Evolutionary conservation across 2,797 vertebrate genomes (phyloP), one percentile per base, ranked within the genome.

Genomic region (Anguilla obscura): DNA sequence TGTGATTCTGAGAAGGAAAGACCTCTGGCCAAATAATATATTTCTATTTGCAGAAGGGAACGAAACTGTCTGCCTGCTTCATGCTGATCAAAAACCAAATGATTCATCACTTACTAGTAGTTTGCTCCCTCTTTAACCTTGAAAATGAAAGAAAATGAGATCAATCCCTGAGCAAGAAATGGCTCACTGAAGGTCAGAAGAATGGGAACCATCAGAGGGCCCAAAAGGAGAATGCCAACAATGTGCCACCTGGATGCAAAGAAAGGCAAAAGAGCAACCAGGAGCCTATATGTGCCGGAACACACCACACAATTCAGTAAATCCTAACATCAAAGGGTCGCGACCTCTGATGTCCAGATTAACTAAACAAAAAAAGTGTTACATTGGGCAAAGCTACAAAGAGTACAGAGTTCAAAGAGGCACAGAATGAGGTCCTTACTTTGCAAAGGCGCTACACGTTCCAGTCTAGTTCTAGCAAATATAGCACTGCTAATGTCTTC

Each of bases 401-500:
- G 18, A 82, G 8, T n/a, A 8, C 79, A 48, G 71, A 48, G 79
- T 40, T 8, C 76, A 80, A 36, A 48, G 76, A 80, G 36, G 76
- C 33, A 45, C 16, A 9, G 36, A 36, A 45, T 24, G 36, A 80
- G 33, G 76, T 3, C 76, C 33, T 45, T 50, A 45, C 5, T 48
- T 50, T 82, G 50, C n/a, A 82, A 48, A 82, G 79, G 45, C 50
- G 40, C 79, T 24, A 24, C 40, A 50, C 2, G 3, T 82, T 50
- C 16, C 74, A 82, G 79, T 50, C 2, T 82, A 24, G 79, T 50
- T 82, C 50, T 50, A 40, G 79, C 79, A 82, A 82, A 82, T n/a
- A n/a, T n/a, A 82, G 24, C 40, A 45, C 7, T 48, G 40, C 9
- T 50, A 21, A 82, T 82, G 45, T 80, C 40, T 45, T 48, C 16